Evolutionary conservation across 2,113 vertebrate genomes (phyloP), one percentile per base, ranked within the genome.

Genomic region (Hassar affinis): DNA sequence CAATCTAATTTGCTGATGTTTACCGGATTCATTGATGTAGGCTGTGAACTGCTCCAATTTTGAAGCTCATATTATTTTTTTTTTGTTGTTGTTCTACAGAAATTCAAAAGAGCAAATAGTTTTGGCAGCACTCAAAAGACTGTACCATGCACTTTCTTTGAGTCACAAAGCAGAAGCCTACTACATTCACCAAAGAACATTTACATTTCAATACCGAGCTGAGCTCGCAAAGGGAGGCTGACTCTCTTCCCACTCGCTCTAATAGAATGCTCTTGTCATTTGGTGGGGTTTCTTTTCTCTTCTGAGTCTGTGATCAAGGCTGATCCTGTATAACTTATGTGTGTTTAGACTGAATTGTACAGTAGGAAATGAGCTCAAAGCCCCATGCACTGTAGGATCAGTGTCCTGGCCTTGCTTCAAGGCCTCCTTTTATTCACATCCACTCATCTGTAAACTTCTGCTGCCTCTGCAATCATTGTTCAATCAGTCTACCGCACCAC

Each of bases 381-480:
- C 79, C 61, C 42, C 72, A 64, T 86, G 76, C 69, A 57, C 61
- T 72, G 35, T 56, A 86, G 75, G 74, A 69, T 76, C 69, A 57
- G 27, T 80, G 78, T 82, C 83, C 75, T 79, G 79, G 57, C 54
- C 27, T 66, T 66, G 49, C 66, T 61, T 33, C 56, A 78, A 62
- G 78, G 82, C 59, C 74, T 35, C 59, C 78, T 77, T 78, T 86
- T 79, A 84, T 88, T 79, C 64, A 47, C 75, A 71, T 72, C 74
- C 79, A 81, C 81, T 82, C 79, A 82, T 84, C 78, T 84, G 78
- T 75, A 83, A 88, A 78, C 69, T 80, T 86, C 69, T 88, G 85
- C 74, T 85, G 79, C 74, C 87, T 88, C 81, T 84, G 82, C 82
- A 84, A 33, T 87, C 79, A 61, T 59, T 64, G 76, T 86, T 79